A percentile compares a stretch with the other conserved stretches of the same genome.
Conservation (phyloP, 30 jellyfish, hydroid and myxozoan genomes). For the Aurelia coerulea region DNA sequence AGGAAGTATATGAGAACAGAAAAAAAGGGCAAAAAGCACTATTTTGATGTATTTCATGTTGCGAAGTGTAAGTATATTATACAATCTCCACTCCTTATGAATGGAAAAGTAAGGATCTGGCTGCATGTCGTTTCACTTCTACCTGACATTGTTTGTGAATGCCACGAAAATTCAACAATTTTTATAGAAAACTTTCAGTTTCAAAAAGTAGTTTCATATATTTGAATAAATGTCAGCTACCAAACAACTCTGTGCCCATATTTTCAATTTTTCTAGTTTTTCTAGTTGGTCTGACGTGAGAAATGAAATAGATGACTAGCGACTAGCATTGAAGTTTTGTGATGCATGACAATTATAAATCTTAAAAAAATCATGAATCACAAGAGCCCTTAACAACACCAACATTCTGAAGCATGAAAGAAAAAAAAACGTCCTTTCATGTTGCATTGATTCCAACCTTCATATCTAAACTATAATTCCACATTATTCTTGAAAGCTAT, state of each 20-base stretch:
- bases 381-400: no score
- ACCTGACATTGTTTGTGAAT: background rate
- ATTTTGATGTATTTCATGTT: slow-evolving; percentile 17
- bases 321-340: no score
- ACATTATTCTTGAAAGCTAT: background rate
- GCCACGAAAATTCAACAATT: no score
- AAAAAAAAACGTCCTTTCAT: background rate
- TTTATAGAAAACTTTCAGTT: no score
- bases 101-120: background rate
- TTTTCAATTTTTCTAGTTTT: no score
- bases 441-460: background rate
- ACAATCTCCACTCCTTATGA: background rate
- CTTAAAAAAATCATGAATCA: no score
- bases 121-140: background rate
- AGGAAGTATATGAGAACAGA: slow-evolving; percentile 20
- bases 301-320: no score
- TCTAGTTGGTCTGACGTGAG: no score
- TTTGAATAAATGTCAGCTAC: no score
- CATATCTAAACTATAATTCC: background rate
- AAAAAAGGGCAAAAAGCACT: slow-evolving; percentile 1
- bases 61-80: slow-evolving; percentile 11
- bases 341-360: no score
- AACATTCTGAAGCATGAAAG: background rate
- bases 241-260: no score
- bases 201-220: no score